phyloP scores from a whole-genome alignment of 2,797 vertebrate genomes.

The Moxostoma hubbsi region DNA sequence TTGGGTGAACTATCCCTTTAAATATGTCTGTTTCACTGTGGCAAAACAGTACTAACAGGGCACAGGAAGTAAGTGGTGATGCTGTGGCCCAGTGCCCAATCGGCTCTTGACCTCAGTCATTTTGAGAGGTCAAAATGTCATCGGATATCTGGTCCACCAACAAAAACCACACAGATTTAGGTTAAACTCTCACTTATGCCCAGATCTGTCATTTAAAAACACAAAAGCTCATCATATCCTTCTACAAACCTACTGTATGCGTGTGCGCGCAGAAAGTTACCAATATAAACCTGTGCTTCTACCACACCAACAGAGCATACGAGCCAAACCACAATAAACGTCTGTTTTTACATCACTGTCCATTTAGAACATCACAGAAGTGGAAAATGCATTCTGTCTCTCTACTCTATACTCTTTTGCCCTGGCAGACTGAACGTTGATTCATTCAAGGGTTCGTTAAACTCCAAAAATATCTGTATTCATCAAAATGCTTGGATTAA shows the following conservation, averaged over 20 bases:
- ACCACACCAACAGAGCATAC: constrained; percentile 29
- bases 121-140: constrained; percentile 43
- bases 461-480: not conserved
- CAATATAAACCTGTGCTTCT: constrained; percentile 52
- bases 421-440: constrained; percentile 11
- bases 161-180: constrained; percentile 54
- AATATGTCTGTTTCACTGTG: constrained; percentile 37
- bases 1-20: not conserved
- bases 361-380: constrained; percentile 49
- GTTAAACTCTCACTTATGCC: constrained; percentile 54
- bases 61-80: constrained; percentile 8
- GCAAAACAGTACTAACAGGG: constrained; percentile 49
- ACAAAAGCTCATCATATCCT: constrained; percentile 43
- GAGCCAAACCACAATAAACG: constrained; percentile 53
- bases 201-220: constrained; percentile 59
- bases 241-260: constrained; percentile 16
- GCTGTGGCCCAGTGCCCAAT: constrained; percentile 43
- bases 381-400: constrained; percentile 22
- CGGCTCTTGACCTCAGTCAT: constrained; percentile 25
- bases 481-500: not conserved
- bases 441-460: not conserved
- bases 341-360: constrained; percentile 37
- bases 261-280: constrained; percentile 16
- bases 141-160: constrained; percentile 37
- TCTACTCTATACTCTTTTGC: constrained; percentile 12